Conservation (phyloP, 2,797 vertebrate genomes). For the Peromyscus eremicus region DNA sequence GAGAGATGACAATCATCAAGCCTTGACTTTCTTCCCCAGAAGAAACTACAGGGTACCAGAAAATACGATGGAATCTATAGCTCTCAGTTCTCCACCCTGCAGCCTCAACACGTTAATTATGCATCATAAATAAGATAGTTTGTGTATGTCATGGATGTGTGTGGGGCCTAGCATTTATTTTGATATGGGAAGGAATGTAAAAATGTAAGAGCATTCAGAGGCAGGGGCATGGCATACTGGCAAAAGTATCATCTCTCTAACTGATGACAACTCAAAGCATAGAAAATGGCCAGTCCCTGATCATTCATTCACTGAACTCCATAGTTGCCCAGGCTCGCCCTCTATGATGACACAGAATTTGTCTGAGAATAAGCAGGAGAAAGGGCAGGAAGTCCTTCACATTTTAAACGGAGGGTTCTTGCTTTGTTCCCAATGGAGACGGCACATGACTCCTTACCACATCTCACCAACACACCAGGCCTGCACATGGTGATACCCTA, state of each 20-base stretch:
- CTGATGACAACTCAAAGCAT: neutral
- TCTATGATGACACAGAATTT: neutral
- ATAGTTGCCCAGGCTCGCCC: neutral
- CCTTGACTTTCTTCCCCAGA: constrained; percentile 39
- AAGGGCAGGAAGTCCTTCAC: neutral
- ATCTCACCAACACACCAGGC: neutral
- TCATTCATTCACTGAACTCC: neutral
- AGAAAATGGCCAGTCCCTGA: neutral
- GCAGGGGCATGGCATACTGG: neutral
- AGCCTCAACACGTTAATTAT: neutral
- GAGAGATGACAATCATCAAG: constrained; percentile 21
- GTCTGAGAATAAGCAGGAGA: neutral
- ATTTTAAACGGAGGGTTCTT: neutral
- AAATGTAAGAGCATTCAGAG: neutral
- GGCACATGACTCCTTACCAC: neutral
- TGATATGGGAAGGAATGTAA: neutral
- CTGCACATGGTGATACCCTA: neutral
- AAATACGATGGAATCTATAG: neutral
- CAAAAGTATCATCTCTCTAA: neutral
- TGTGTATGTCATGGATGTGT: rapidly evolving
- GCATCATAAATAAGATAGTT: neutral
- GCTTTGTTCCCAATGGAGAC: neutral
- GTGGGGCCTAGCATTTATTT: neutral
- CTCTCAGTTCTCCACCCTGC: too few relatives aligned
- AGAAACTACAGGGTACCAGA: neutral